A percentile compares a stretch with the other conserved stretches of the same genome.
Conservation (phyloP, 2,797 vertebrate genomes). For the Fringilla coelebs region DNA sequence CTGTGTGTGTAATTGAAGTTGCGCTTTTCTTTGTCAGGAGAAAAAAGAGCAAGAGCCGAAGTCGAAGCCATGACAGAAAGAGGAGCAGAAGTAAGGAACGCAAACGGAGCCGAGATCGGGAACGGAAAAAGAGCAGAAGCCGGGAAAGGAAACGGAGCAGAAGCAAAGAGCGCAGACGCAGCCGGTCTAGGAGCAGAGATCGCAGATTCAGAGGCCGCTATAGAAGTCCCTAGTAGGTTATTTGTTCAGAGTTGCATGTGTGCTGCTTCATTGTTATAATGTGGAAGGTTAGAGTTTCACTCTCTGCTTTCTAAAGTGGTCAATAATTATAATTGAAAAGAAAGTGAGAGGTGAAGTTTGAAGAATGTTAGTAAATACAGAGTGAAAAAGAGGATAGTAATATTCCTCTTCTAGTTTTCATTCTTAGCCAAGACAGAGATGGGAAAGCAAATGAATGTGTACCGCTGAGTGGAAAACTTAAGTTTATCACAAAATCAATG, state of each 20-base stretch:
- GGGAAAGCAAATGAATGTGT: neutral
- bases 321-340: neutral
- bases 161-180: constrained; percentile 89
- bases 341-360: neutral
- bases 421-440: neutral
- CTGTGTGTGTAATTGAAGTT: neutral
- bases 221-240: constrained; percentile 90
- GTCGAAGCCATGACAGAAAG: constrained; percentile 89
- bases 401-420: neutral
- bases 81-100: constrained; percentile 86
- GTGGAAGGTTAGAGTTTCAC: neutral
- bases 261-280: neutral
- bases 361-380: neutral
- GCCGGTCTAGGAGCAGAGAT: constrained; percentile 88
- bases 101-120: constrained; percentile 88
- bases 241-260: neutral
- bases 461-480: neutral
- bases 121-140: constrained; percentile 89
- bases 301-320: neutral
- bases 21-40: constrained; percentile 65
- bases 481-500: neutral
- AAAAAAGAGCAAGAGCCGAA: constrained; percentile 94
- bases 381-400: neutral
- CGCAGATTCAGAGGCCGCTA: constrained; percentile 89
- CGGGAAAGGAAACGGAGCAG: constrained; percentile 87